These are phyloP conservation scores for Rhabdophis nuchalis DNA, from an alignment of 2,797 vertebrate species.

Conservation along the genomic window DNA sequence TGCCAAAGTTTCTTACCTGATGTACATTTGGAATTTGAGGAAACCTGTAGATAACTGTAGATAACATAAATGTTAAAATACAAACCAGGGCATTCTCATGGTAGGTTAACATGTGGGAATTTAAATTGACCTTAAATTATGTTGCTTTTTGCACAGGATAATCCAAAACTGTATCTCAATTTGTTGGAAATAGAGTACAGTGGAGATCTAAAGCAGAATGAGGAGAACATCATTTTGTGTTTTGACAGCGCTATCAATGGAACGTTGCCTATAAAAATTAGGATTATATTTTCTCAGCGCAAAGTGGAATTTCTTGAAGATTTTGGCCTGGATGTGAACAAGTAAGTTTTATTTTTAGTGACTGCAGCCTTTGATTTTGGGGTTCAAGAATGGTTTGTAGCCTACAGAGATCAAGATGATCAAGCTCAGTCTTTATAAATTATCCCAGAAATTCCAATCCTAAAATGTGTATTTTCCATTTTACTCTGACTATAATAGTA, in stretches of 20 bases:
- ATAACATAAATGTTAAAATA: background rate
- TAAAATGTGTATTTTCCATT: background rate
- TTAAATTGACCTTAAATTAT: background rate
- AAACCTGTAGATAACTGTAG: background rate
- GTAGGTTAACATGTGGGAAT: background rate
- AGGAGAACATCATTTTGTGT: slow-evolving; percentile 87
- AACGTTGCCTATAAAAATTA: slow-evolving; percentile 82
- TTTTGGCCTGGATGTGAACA: slow-evolving; percentile 91
- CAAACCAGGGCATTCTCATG: background rate
- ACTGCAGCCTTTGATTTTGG: background rate
- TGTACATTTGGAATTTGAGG: background rate
- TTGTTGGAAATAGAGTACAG: slow-evolving; percentile 93
- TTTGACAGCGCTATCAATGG: slow-evolving; percentile 90
- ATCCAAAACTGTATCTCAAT: slow-evolving; percentile 92
- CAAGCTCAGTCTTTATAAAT: background rate
- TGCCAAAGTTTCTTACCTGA: background rate
- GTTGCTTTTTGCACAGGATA: slow-evolving; percentile 73
- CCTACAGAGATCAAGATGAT: background rate
- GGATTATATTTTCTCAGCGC: slow-evolving; percentile 90
- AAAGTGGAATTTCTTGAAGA: slow-evolving; percentile 98
- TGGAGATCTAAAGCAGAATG: slow-evolving; percentile 87
- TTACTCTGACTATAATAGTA: background rate
- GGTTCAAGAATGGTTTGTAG: background rate
- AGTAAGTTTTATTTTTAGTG: slow-evolving; percentile 70
- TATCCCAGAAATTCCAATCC: background rate